Evolutionary conservation across 2,888 invertebrate genomes (phyloP), one percentile per base, ranked within the genome.

Genomic region (Teleiodes luculella): DNA sequence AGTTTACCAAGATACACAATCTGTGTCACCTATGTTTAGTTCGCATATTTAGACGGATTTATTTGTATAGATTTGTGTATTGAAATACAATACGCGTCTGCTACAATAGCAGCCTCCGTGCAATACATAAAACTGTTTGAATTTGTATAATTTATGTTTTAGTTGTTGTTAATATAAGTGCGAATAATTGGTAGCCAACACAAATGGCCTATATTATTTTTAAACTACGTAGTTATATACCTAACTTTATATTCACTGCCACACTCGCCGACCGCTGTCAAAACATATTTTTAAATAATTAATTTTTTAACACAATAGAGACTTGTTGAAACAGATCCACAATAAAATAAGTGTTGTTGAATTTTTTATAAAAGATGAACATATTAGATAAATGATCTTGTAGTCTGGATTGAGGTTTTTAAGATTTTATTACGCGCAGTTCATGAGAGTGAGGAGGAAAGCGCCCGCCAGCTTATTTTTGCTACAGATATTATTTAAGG

Each of bases 181-280:
- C 62, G 72, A 83, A 87, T 87, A 87, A 87, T 89, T 89, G 84
- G 87, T 89, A 87, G 88, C 88, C 88, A 89, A 88, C 87, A 78
- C 67, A 68, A 70, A 78, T 78, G 86, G 86, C 86, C 86, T 85
- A 83, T 80, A 75, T 70, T 70, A 72, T 73, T 76, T 77, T 66
- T 61, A 56, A 39, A 64, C 57, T 59, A n/a, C n/a, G n/a, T n/a
- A 59, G 62, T 64, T 66, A 63, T 76, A 74, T 66, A 59, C 63
- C 60, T 64, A 66, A 66, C 63, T 67, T 68, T 68, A 67, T 74
- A 70, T 59, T 78, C 83, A 86, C 86, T 86, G 87, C 88, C 87
- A 84, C 76, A 66, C 79, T 84, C 86, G 87, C 87, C 86, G 81
- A 89, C 87, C 87, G 88, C 85, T 86, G 84, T 84, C 83, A 71